Evolutionary conservation across 35 echinoderm and acorn worm species (phyloP).

Genomic region (Apostichopus parvimensis): DNA sequence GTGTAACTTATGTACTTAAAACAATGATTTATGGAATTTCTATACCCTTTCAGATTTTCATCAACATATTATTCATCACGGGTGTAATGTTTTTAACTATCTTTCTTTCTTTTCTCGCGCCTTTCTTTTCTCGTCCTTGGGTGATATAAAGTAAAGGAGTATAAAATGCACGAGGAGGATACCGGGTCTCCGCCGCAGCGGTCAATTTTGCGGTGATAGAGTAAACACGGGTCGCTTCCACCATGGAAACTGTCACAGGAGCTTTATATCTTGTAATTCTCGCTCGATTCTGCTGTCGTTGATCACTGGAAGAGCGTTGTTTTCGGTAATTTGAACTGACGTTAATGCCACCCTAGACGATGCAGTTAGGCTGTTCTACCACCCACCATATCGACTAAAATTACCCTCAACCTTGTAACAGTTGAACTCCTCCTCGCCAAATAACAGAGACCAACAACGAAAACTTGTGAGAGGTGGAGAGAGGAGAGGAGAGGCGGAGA

Average conservation of each 20-base stretch:
- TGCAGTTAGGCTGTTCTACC: slow-evolving; percentile 10
- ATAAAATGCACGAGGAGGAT: neutral
- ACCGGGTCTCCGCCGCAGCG: neutral
- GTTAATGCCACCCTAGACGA: slow-evolving; percentile 47
- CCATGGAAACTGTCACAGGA: neutral
- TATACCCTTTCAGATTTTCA: neutral
- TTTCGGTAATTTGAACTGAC: slow-evolving; percentile 48
- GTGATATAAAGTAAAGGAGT: neutral
- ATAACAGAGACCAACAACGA: too few relatives aligned
- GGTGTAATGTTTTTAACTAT: neutral
- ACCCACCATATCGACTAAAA: slow-evolving; percentile 32
- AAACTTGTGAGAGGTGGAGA: too few relatives aligned
- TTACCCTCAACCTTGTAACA: slow-evolving; percentile 26
- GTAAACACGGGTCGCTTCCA: slow-evolving; percentile 32
- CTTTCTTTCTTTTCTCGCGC: neutral
- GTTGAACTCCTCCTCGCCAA: neutral
- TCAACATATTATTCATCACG: neutral
- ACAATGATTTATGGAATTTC: neutral
- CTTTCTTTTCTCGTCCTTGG: neutral
- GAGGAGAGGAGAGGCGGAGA: too few relatives aligned
- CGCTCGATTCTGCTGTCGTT: neutral
- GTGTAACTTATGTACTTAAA: neutral
- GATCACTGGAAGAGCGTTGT: slow-evolving; percentile 29
- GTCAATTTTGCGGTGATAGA: slow-evolving; percentile 10
- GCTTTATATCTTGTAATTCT: neutral